Base-by-base conservation (phyloP, 2,113 vertebrate genomes). In the Ploceus nigricollis region DNA sequence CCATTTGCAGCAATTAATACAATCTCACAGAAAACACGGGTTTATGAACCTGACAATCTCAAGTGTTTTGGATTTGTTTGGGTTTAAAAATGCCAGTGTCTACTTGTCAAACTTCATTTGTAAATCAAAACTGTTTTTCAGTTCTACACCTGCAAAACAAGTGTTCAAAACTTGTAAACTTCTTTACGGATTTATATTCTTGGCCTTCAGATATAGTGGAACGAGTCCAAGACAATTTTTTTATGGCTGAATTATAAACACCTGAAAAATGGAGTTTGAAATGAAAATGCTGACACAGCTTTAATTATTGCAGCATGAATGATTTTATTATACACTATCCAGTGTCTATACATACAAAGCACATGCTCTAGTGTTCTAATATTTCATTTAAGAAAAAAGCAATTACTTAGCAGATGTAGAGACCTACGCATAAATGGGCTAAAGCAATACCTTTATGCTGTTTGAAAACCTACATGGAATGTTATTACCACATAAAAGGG, bases 371-470 rank as follows among this genome's bases (percentile, higher is more conserved):
- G 76, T 71, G 47, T 95, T 95, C 94, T 92, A 90, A 87, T 92
- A 95, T 96, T 97, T 94, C 78, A 95, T 92, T 91, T 95, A 92
- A 93, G 91, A 87, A 94, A 96, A 97, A 97, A 91, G 76, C 78
- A 93, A 96, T 97, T 97, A 94, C 83, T 97, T 96, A 95, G 78
- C 94, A 95, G 93, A 94, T 96, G 97, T 91, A 89, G 65, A 95
- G 39, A 89, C 17, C 60, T 96, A 94, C 50, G 65, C 79, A 96
- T 81, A 97, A 92, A 95, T 83, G 90, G 84, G 54, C 54, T 84
- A 94, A 95, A 82, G 63, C 70, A 77, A 92, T 91, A 94, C 93
- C 58, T 97, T 94, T 93, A 93, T 75, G 30, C 68, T 89, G 69
- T 91, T 87, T 95, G 93, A 93, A 93, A 96, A 96, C 68, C 90